A percentile compares a stretch with the other conserved stretches of the same genome.
Conservation (phyloP, 2,113 vertebrate genomes). For the Crotophaga sulcirostris region DNA sequence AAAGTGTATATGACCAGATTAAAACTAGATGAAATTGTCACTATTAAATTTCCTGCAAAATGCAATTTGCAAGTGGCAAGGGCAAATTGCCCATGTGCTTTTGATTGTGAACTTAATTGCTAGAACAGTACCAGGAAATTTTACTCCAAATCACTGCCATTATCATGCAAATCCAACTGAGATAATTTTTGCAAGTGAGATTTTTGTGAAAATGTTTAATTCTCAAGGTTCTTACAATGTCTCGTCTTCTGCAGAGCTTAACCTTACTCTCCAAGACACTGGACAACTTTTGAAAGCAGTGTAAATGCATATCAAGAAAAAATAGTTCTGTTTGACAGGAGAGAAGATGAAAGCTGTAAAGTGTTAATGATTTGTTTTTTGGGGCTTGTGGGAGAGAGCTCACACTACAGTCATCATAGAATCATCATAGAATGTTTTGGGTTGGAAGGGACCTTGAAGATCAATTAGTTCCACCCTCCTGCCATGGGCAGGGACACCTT, state of each 20-base stretch:
- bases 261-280: background rate
- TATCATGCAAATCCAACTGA: background rate
- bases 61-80: background rate
- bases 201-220: background rate
- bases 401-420: background rate
- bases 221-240: background rate
- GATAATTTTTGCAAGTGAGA: background rate
- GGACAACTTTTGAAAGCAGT: background rate
- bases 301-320: background rate
- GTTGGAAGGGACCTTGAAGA: no score
- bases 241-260: background rate
- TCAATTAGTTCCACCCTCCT: no score
- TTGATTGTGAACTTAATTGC: background rate
- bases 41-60: background rate
- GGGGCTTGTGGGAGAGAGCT: background rate
- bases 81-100: background rate
- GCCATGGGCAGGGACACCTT: no score
- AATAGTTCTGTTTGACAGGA: background rate
- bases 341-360: background rate
- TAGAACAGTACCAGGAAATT: background rate
- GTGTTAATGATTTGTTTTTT: background rate
- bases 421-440: no score
- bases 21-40: background rate
- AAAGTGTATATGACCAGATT: background rate
- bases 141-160: background rate